Percentiles rank a stretch among this genome's conserved stretches.
Conservation (phyloP, 2,797 vertebrate genomes). For the Paratrypauchen microcephalus region DNA sequence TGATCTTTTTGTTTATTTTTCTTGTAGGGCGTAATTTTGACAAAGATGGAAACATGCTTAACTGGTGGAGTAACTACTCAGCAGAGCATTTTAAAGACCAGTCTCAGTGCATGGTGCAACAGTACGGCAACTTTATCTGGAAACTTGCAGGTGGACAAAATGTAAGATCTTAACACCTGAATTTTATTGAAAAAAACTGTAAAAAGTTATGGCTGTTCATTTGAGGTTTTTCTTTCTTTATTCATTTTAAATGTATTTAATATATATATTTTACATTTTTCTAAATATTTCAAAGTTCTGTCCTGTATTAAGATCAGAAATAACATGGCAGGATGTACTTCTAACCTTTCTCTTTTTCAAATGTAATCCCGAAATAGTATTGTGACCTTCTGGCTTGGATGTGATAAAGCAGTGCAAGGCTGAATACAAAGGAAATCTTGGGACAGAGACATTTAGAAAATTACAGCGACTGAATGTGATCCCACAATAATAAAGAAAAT, state of each 20-base stretch:
- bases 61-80: slow-evolving; percentile 98
- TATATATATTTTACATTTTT: no score
- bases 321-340: no score
- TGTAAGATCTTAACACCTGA: slow-evolving; percentile 71
- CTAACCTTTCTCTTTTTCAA: neutral
- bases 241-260: no score
- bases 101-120: slow-evolving; percentile 91
- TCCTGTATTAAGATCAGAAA: no score
- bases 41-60: slow-evolving; percentile 93
- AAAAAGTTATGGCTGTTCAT: no score
- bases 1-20: slow-evolving; percentile 16
- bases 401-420: neutral
- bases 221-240: no score
- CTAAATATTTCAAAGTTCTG: no score
- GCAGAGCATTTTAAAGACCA: slow-evolving; percentile 89
- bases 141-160: slow-evolving; percentile 89
- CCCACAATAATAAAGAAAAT: neutral
- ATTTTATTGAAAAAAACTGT: no score
- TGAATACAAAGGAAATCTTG: neutral
- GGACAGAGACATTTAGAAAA: neutral
- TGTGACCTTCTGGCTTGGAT: neutral
- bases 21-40: slow-evolving; percentile 92
- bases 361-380: neutral
- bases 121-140: slow-evolving; percentile 93
- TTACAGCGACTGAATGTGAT: neutral